Percentiles rank a stretch among this genome's conserved stretches.
Conservation (phyloP, 1,140 invertebrate genomes). For the Bombus ignitus region DNA sequence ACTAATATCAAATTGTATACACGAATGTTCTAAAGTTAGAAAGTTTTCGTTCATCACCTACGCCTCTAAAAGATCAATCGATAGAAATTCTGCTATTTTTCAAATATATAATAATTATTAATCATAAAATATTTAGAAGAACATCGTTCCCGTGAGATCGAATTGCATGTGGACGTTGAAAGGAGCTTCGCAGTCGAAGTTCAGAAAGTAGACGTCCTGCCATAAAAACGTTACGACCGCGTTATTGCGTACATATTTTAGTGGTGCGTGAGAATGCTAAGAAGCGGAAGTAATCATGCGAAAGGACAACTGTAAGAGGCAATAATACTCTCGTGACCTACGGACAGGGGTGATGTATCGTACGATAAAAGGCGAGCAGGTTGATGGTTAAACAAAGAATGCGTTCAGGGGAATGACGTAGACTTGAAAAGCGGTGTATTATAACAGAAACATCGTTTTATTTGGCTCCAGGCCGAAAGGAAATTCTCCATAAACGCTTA, state of each 20-base stretch:
- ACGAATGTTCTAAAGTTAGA: too few species aligned
- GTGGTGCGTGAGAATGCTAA: slow-evolving; percentile 70
- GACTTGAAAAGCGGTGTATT: slow-evolving; percentile 52
- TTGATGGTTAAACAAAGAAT: slow-evolving; percentile 24
- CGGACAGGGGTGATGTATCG: not conserved
- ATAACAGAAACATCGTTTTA: not conserved
- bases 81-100: not conserved
- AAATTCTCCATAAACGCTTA: slow-evolving; percentile 65
- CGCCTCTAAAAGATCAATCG: not conserved
- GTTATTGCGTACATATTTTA: slow-evolving; percentile 67
- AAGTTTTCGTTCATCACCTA: too few species aligned
- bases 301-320: slow-evolving; percentile 48
- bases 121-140: not conserved
- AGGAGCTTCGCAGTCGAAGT: slow-evolving; percentile 9
- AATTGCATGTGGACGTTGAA: slow-evolving; percentile 27
- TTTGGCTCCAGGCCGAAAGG: not conserved
- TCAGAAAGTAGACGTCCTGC: slow-evolving; percentile 51
- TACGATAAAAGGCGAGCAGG: not conserved
- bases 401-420: not conserved
- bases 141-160: not conserved
- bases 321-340: slow-evolving; percentile 13
- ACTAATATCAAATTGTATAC: too few species aligned
- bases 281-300: slow-evolving; percentile 69
- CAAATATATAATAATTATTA: not conserved
- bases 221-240: slow-evolving; percentile 76